Conservation (phyloP, 2,797 vertebrate species). For the Microhierax caerulescens region DNA sequence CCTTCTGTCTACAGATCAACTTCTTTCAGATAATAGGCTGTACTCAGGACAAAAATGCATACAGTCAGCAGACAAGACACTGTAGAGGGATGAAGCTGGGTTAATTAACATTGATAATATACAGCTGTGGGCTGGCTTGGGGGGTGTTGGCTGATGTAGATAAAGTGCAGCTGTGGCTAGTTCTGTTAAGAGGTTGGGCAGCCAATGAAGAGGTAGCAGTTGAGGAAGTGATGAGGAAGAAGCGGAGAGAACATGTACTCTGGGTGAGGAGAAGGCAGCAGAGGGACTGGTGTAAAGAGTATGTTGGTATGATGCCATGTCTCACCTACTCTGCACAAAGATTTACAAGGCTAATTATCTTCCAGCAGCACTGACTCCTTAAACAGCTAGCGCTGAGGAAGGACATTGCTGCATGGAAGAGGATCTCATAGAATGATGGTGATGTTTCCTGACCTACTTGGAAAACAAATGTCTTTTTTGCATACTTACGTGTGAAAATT, state of each 20-base stretch:
- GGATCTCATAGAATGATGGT: rapidly evolving
- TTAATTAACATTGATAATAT: too few species aligned
- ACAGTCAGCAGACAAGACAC: background rate
- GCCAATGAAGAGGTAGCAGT: too few species aligned
- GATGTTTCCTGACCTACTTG: background rate
- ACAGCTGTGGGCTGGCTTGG: too few species aligned
- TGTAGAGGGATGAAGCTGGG: too few species aligned
- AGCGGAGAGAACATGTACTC: too few species aligned
- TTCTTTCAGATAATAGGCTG: background rate
- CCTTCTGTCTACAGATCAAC: background rate
- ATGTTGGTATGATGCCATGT: background rate
- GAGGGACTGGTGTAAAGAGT: too few species aligned
- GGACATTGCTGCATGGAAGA: background rate
- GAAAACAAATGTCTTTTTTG: background rate
- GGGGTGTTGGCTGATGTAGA: too few species aligned
- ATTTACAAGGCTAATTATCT: background rate
- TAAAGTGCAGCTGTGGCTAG: too few species aligned
- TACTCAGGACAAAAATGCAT: background rate
- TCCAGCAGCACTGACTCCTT: background rate
- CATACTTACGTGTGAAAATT: background rate
- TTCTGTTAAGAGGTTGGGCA: too few species aligned
- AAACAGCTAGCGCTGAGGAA: background rate
- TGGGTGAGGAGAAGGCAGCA: too few species aligned
- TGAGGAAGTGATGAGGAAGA: too few species aligned
- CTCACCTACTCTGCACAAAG: background rate